Base-by-base conservation (phyloP, 2,888 invertebrate genomes). In the Himalopsyche anomala region DNA sequence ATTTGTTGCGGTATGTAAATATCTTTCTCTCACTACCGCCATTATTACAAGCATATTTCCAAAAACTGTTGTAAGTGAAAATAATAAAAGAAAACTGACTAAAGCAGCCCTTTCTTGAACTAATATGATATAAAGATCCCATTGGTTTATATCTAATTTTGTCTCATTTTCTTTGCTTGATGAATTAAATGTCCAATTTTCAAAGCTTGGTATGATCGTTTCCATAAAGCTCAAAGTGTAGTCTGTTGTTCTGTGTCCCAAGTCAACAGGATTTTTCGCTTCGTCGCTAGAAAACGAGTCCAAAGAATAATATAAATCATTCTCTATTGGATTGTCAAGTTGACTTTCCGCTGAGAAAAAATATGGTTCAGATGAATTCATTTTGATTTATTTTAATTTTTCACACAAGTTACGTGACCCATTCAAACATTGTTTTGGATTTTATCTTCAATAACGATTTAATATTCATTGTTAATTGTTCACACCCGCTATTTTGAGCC, bases 1-100 rank as follows among this genome's bases (percentile, higher is more conserved):
- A 92, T 99, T 99, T 9, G 99, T 99, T 11, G 99, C 98, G 12
- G 99, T 99, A 91, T 99, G 98, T 6, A 99, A 94, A 90, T 99
- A 99, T 36, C 98, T 94, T 91, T 99, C 99, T 36, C 98, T 94
- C 54, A 97, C 95, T 11, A 99, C 99, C 0, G 99, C 99, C 82
- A 98, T 92, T 87, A 99, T 98, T 17, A 99, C 99, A 83, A 99
- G 94, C 90, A 96, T 95, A 91, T 99, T 99, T 85, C 99, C 99
- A 90, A 98, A 97, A 0, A 99, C 97, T 0, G 99, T 99, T 11
- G 97, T 96, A 86, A 98, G 93, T 0, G 98, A 98, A 91, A 99
- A 98, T 17, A 97, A 92, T 28, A 97, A 94, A 17, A 99, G 93
- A 81, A 99, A 94, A 0, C 96, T 93, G n/a, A 98, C 97, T 51